Evolutionary conservation across 1,140 invertebrate genomes (phyloP).

Genomic region (Aphaenogaster floridana): DNA sequence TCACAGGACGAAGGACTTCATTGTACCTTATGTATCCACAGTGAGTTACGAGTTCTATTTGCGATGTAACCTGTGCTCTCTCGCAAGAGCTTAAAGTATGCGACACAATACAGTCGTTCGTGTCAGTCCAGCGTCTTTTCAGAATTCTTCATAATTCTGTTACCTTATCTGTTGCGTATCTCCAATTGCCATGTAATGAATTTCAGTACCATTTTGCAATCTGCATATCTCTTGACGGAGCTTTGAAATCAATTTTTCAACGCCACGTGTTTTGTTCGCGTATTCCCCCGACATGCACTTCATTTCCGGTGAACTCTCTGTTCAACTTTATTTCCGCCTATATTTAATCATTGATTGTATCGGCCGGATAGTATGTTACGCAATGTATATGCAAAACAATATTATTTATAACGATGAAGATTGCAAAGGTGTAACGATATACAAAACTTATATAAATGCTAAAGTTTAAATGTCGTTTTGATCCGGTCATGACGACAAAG

Average conservation of each 20-base stretch:
- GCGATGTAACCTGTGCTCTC: background rate
- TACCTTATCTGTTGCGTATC: background rate
- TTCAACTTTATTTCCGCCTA: background rate
- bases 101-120: background rate
- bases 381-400: constrained; percentile 1
- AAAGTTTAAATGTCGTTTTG: constrained; percentile 11
- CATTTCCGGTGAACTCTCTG: no score
- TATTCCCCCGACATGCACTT: constrained; percentile 4
- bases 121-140: constrained; percentile 3
- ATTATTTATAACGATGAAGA: background rate
- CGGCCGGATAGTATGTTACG: background rate
- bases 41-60: constrained; percentile 19
- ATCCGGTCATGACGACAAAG: background rate
- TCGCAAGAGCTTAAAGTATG: constrained; percentile 7
- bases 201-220: background rate
- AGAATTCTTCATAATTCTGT: constrained; percentile 30
- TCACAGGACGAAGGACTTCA: background rate
- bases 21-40: background rate
- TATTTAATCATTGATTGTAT: constrained; percentile 26
- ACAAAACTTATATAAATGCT: constrained; percentile 24
- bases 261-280: background rate
- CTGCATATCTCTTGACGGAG: background rate
- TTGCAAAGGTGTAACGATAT: constrained; percentile 1
- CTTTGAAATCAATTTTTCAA: constrained; percentile 13
- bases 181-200: background rate